These are phyloP conservation scores for Sphaerophoria rueppellii DNA, from an alignment of 2,888 invertebrate species.

Conservation along the genomic window DNA sequence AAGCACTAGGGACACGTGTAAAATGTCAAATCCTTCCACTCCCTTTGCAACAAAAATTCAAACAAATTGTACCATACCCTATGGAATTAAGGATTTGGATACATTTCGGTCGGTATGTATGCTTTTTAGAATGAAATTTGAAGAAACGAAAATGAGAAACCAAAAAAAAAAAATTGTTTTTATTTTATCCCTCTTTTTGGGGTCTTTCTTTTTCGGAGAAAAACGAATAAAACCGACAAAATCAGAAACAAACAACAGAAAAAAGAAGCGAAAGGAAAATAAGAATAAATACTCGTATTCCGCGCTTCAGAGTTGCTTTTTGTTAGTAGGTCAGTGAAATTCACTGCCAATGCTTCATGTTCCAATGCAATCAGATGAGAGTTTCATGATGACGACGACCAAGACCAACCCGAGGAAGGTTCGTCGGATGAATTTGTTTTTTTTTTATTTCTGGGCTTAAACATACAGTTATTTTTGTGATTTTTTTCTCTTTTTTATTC, in stretches of 20 bases:
- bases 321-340: conserved; percentile 72
- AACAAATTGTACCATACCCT: conserved; percentile 37
- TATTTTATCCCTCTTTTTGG: conserved; percentile 1
- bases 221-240: neutral
- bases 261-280: neutral
- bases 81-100: conserved; percentile 30
- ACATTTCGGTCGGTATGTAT: neutral
- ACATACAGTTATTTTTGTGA: conserved; percentile 33
- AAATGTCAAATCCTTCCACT: neutral
- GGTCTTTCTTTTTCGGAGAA: conserved; percentile 6
- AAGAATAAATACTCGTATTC: neutral
- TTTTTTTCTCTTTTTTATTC: neutral
- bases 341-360: conserved; percentile 65
- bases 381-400: conserved; percentile 5
- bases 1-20: neutral
- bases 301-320: conserved; percentile 13
- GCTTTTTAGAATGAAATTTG: neutral
- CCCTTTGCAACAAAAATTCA: neutral
- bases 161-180: conserved; percentile 11
- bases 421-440: conserved; percentile 18
- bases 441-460: conserved; percentile 22
- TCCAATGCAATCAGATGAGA: conserved; percentile 48
- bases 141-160: conserved; percentile 3
- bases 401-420: neutral
- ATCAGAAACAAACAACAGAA: neutral